A percentile compares a stretch with the other conserved stretches of the same genome.
Evolutionary conservation across 2,113 vertebrate genomes (phyloP).

Genomic region (Hiodon tergisus): DNA sequence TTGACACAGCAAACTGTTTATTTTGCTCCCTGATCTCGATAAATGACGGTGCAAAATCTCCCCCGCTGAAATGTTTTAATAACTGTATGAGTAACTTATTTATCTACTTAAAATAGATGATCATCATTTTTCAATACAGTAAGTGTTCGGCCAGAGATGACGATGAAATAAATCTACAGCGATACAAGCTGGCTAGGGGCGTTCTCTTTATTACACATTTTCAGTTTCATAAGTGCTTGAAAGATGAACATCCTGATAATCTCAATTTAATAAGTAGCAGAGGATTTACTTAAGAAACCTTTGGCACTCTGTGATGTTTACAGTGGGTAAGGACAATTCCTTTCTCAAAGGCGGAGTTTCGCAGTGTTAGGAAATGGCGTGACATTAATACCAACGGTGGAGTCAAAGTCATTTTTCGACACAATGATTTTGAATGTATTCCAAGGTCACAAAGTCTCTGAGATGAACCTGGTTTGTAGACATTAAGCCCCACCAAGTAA

Average conservation of each 20-base stretch:
- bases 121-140: conserved; percentile 17
- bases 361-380: too few species aligned
- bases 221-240: conserved; percentile 31
- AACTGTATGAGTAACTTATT: conserved; percentile 47
- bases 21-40: conserved; percentile 30
- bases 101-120: conserved; percentile 40
- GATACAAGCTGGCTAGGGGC: conserved; percentile 35
- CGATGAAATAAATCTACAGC: conserved; percentile 34
- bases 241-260: conserved; percentile 11
- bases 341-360: too few species aligned
- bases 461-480: not conserved
- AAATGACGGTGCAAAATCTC: conserved; percentile 32
- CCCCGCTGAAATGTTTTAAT: conserved; percentile 28
- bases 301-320: conserved; percentile 36
- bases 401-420: too few species aligned
- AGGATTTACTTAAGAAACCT: conserved; percentile 39
- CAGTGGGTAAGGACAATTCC: not conserved
- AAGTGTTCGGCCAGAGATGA: conserved; percentile 34
- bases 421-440: not conserved
- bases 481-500: not conserved
- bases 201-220: conserved; percentile 23
- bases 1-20: conserved; percentile 23
- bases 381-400: too few species aligned
- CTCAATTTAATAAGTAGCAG: conserved; percentile 20
- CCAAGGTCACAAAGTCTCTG: not conserved